Evolutionary conservation across 2,113 vertebrate species (phyloP).

Genomic region (Isurus oxyrinchus): DNA sequence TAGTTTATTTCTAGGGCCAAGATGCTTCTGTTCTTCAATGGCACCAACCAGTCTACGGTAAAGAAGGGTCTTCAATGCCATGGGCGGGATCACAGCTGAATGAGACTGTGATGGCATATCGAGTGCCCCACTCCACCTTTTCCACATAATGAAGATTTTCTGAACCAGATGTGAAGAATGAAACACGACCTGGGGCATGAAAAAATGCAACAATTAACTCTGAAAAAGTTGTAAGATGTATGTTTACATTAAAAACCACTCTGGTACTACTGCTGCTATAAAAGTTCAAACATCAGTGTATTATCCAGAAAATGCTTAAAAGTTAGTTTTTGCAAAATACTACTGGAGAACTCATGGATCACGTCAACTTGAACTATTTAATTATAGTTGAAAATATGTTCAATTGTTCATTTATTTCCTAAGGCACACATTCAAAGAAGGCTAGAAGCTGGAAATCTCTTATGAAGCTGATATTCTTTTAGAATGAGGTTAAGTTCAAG

Average conservation of each 20-base stretch:
- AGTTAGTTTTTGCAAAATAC: background rate
- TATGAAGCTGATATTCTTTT: background rate
- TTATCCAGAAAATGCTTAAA: background rate
- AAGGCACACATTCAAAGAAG: background rate
- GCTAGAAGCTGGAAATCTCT: background rate
- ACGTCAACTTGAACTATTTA: background rate
- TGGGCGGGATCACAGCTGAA: constrained; percentile 84
- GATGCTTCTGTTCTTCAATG: background rate
- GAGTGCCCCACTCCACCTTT: constrained; percentile 84
- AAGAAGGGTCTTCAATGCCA: constrained; percentile 68
- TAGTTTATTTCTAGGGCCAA: background rate
- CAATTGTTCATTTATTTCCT: background rate
- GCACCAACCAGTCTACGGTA: constrained; percentile 46
- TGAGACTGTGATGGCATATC: constrained; percentile 90
- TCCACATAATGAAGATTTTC: constrained; percentile 94
- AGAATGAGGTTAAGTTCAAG: background rate
- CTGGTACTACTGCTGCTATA: background rate
- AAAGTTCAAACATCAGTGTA: background rate
- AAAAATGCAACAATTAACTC: constrained; percentile 1
- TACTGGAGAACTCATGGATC: background rate
- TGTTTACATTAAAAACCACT: background rate
- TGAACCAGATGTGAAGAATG: constrained; percentile 93
- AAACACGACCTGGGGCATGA: constrained; percentile 71
- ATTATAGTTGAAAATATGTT: background rate
- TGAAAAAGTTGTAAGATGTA: background rate